A percentile compares a stretch with the other conserved stretches of the same genome.
phyloP scores from a whole-genome alignment of 2,797 vertebrate species.

The Delichon dasypus region DNA sequence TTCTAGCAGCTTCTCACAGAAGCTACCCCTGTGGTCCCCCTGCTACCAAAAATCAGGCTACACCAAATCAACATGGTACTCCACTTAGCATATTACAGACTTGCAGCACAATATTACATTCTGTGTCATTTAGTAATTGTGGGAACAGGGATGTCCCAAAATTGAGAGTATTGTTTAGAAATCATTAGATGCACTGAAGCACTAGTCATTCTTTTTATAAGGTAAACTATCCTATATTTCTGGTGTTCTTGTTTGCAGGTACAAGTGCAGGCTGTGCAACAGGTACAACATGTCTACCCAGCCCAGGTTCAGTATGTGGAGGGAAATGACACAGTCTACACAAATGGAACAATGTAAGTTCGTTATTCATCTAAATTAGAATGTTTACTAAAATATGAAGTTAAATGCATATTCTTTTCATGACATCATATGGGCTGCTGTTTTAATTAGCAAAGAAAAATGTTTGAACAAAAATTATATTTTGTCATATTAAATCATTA shows the following conservation, averaged over 20 bases:
- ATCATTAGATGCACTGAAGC: not conserved
- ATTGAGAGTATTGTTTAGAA: not conserved
- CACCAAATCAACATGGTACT: not conserved
- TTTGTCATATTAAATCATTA: not conserved
- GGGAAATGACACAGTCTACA: conserved; percentile 80
- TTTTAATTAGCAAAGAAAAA: not conserved
- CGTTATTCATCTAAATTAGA: not conserved
- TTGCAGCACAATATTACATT: not conserved
- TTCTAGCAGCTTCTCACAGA: not conserved
- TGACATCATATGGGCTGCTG: not conserved
- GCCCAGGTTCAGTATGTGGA: conserved; percentile 83
- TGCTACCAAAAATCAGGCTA: not conserved
- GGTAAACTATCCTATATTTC: not conserved
- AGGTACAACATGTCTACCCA: conserved; percentile 81
- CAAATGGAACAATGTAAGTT: conserved; percentile 83
- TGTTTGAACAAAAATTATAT: not conserved
- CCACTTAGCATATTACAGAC: not conserved
- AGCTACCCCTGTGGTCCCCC: no score
- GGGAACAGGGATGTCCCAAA: not conserved
- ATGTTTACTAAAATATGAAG: not conserved
- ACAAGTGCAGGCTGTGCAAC: conserved; percentile 79
- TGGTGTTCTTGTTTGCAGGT: conserved; percentile 70
- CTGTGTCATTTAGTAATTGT: not conserved
- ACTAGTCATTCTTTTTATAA: not conserved
- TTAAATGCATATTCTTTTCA: not conserved